Conservation (phyloP, 2,888 invertebrate species). For the Dioctria rufipes region DNA sequence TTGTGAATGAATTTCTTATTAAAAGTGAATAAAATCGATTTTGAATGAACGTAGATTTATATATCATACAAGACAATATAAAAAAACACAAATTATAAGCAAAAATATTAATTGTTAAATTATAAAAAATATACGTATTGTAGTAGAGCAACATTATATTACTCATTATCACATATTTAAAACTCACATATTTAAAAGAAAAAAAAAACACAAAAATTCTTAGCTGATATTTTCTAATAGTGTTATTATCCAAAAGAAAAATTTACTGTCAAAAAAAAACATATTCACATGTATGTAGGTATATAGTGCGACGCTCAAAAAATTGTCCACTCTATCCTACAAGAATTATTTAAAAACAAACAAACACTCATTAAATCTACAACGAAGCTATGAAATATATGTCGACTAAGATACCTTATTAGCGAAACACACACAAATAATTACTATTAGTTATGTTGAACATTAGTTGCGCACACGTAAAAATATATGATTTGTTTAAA, state of each 20-base stretch:
- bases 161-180: conserved; percentile 26
- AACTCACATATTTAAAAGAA: conserved; percentile 14
- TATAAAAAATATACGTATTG: conserved; percentile 46
- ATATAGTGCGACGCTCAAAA: conserved; percentile 26
- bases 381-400: conserved; percentile 40
- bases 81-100: conserved; percentile 5
- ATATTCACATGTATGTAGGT: not conserved
- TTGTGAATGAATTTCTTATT: conserved; percentile 15
- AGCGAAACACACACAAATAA: conserved; percentile 36
- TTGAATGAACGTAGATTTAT: conserved; percentile 53
- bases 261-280: conserved; percentile 7
- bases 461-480: conserved; percentile 44
- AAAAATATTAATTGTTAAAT: conserved; percentile 52
- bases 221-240: conserved; percentile 35
- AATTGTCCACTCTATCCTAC: conserved; percentile 1
- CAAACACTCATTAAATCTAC: conserved; percentile 38
- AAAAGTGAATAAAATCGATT: conserved; percentile 43
- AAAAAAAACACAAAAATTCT: not conserved
- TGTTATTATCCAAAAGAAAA: conserved; percentile 5
- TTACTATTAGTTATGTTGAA: conserved; percentile 29
- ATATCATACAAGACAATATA: conserved; percentile 53
- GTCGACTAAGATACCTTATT: conserved; percentile 34
- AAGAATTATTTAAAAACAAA: conserved; percentile 8
- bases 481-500: conserved; percentile 28
- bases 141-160: conserved; percentile 38